Conservation (phyloP, 1,140 invertebrate genomes). For the Plutomurus gul region DNA sequence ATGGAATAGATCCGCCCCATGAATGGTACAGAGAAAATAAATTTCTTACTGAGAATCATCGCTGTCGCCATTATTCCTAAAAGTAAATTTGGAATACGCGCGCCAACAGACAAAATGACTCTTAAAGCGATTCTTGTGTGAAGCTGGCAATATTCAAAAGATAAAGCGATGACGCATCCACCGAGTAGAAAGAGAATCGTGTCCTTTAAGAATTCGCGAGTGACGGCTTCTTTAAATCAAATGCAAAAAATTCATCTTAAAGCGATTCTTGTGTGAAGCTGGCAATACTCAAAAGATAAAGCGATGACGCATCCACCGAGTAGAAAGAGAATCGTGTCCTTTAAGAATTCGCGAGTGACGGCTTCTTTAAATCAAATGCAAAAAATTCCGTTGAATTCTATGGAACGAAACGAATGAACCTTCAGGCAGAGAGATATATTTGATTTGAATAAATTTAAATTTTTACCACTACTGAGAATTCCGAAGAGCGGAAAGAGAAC, state of each 20-base stretch:
- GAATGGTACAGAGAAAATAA: too few species aligned
- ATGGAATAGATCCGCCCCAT: too few species aligned
- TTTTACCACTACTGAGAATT: constrained; percentile 56
- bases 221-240: constrained; percentile 36
- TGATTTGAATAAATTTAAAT: too few species aligned
- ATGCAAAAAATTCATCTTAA: constrained; percentile 14
- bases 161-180: constrained; percentile 79
- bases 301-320: constrained; percentile 80
- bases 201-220: constrained; percentile 46
- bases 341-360: constrained; percentile 42
- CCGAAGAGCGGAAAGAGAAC: constrained; percentile 79
- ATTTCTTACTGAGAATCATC: constrained; percentile 56
- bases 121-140: constrained; percentile 82
- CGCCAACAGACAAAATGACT: constrained; percentile 76
- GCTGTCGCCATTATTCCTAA: constrained; percentile 61
- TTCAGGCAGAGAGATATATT: too few species aligned
- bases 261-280: constrained; percentile 70
- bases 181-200: constrained; percentile 66
- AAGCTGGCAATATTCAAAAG: constrained; percentile 81
- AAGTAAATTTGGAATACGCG: constrained; percentile 56
- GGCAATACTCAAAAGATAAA: constrained; percentile 76
- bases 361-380: constrained; percentile 32
- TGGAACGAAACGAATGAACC: constrained; percentile 29
- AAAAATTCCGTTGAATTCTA: constrained; percentile 39
- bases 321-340: constrained; percentile 66